Evolutionary conservation across 2,113 vertebrate species (phyloP), one percentile per base, ranked within the genome.

Genomic region (Antechinus flavipes): DNA sequence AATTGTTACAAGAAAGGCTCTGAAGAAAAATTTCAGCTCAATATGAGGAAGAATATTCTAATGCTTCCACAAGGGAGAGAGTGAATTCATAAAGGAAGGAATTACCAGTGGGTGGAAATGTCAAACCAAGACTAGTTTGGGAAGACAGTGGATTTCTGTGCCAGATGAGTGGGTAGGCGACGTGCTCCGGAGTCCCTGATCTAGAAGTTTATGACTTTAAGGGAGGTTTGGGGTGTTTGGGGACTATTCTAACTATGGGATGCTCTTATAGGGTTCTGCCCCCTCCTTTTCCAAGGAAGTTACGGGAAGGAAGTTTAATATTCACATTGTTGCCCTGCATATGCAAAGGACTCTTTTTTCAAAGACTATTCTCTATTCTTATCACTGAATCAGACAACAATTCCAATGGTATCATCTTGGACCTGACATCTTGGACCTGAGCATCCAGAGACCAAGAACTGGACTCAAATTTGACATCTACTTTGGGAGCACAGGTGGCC

Each of bases 341-440:
- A 56, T 27, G 96, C n/a, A 89, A 23, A 84, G 7, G 35, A n/a
- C n/a, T 1, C 12, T 93, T 92, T 96, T 90, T 50, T 90, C 68
- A 42, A 76, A 76, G 54, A 52, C 49, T 92, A 93, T 58, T 95
- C 54, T 58, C 52, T 96, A 27, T 90, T 16, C 35, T 92, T 35
- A n/a, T 76, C 30, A 76, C 14, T 76, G 61, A 27, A 76, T 76
- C 61, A 76, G 16, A n/a, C 19, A 23, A 26, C 19, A 84, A 42
- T 84, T 84, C 19, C 68, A 84, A 19, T 42, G 35, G 68, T 35
- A 84, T 42, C 95, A 94, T 84, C 54, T 90, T 91, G 94, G 94
- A 27, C 27, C 58, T 97, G n/a, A 49, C 95, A 94, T 84, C 54
- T 90, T 91, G 94, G 94, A 27, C 27, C 58, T 97, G 30, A 49